Base-by-base conservation (phyloP, 2,888 invertebrate species). In the Morpho deidamia region DNA sequence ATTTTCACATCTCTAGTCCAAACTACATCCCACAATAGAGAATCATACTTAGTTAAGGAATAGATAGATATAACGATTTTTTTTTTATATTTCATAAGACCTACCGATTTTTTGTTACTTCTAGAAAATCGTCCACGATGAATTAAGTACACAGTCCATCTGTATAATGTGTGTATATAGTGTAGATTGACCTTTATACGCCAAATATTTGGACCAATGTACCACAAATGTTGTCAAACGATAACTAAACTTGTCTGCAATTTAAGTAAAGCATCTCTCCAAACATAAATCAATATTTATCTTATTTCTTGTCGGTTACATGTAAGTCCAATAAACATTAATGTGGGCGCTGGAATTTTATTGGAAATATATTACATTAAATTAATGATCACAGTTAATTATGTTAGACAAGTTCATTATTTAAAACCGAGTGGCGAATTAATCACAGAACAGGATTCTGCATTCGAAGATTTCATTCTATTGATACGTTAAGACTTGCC, bases 351-450 rank as follows among this genome's bases (percentile, higher is more conserved):
- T 42, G 54, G 55, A 56, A 58, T 59, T 58, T 58, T 62, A 65
- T 65, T 60, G 65, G 54, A 65, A 66, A 65, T 58, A 54, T 64
- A 67, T 66, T 65, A 69, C 62, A 55, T 58, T 62, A 57, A 59
- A 56, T 60, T 72, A 74, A 74, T 72, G 64, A 57, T 50, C 41
- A 65, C 59, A 65, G 67, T 71, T 72, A 72, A 72, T 73, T 72
- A 72, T 47, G 49, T 40, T 40, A n/a, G 68, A 66, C 67, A 58
- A 49, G 46, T 47, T 50, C 56, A 72, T 74, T 65, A 70, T 56
- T 74, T 61, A 68, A 7, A 37, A 48, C 33, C 54, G 49, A 60
- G 54, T 48, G 44, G 38, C 44, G 47, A 53, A 74, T 74, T 72
- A 65, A 71, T 74, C 68, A 61, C 42, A 56, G 43, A 62, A 63